Percentiles rank a stretch among this genome's conserved stretches.
phyloP scores from a whole-genome alignment of 37 sponge, comb jelly and placozoan species.

The Hormiphora californensis region DNA sequence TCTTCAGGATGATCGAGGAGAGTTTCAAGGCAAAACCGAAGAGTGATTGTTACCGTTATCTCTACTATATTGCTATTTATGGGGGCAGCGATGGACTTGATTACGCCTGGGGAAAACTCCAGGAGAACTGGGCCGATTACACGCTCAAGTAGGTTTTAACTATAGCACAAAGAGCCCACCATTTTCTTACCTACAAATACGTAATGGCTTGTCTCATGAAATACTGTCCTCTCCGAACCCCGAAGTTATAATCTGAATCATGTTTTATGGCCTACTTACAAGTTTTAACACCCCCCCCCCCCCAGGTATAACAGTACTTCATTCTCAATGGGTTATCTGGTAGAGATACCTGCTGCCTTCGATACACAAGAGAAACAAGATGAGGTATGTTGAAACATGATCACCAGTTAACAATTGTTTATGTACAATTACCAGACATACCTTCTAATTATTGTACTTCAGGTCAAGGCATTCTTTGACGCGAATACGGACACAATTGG shows the following conservation, averaged over 20 bases:
- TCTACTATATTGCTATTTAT: background rate
- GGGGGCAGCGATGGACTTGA: background rate
- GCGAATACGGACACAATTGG: background rate
- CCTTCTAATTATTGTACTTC: background rate
- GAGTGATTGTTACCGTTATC: background rate
- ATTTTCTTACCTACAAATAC: too few species aligned
- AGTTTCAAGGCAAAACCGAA: background rate
- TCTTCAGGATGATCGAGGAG: constrained; percentile 26
- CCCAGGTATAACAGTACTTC: constrained; percentile 16
- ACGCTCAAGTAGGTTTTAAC: background rate
- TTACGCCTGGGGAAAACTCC: background rate
- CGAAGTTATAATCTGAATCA: too few species aligned
- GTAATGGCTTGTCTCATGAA: too few species aligned
- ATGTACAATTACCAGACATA: background rate
- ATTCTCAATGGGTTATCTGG: constrained; percentile 16
- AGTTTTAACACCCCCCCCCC: background rate
- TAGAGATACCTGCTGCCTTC: background rate
- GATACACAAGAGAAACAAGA: background rate
- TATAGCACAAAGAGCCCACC: too few species aligned
- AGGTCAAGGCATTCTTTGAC: background rate
- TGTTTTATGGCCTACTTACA: too few species aligned
- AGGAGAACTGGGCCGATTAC: background rate
- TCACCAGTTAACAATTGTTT: background rate
- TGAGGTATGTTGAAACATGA: background rate
- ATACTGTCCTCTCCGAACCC: too few species aligned